Percentiles rank a stretch among this genome's conserved stretches.
These are phyloP conservation scores for Sciaenops ocellatus DNA, from an alignment of 2,797 vertebrate genomes.

Conservation along the genomic window DNA sequence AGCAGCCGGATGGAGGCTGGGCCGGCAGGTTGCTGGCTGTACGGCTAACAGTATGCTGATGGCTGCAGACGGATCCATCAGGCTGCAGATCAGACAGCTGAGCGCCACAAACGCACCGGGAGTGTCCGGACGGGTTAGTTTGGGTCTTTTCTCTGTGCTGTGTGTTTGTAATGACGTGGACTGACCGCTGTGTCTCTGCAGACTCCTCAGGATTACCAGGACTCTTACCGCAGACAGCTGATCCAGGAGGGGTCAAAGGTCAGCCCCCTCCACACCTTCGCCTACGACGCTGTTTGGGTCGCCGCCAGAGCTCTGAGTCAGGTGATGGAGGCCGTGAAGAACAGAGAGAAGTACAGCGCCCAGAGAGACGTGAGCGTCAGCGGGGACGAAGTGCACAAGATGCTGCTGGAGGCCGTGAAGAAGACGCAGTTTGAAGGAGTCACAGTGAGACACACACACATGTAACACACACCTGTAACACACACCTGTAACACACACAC, in stretches of 20 bases:
- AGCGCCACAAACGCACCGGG: constrained; percentile 84
- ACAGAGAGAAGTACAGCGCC: constrained; percentile 82
- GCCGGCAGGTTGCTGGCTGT: constrained; percentile 83
- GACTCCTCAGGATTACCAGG: constrained; percentile 92
- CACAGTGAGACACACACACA: constrained; percentile 86
- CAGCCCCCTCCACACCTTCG: constrained; percentile 90
- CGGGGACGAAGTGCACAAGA: constrained; percentile 84
- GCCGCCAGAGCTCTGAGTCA: constrained; percentile 88
- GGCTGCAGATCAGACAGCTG: constrained; percentile 86
- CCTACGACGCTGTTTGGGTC: constrained; percentile 94
- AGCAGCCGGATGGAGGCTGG: constrained; percentile 85
- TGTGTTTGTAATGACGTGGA: background rate
- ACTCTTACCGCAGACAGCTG: constrained; percentile 86
- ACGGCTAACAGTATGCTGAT: constrained; percentile 82
- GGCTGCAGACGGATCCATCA: constrained; percentile 92
- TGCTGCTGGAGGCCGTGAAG: constrained; percentile 91
- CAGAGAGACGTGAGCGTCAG: constrained; percentile 87
- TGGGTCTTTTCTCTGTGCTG: too few relatives aligned
- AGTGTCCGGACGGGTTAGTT: constrained; percentile 91
- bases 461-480: background rate
- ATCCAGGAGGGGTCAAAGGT: constrained; percentile 76
- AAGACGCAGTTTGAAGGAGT: constrained; percentile 91
- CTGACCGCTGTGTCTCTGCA: constrained; percentile 58
- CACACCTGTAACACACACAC: background rate
- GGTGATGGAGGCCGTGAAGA: constrained; percentile 87